Evolutionary conservation across 2,113 vertebrate species (phyloP).

Genomic region (Crotalus horridus): DNA sequence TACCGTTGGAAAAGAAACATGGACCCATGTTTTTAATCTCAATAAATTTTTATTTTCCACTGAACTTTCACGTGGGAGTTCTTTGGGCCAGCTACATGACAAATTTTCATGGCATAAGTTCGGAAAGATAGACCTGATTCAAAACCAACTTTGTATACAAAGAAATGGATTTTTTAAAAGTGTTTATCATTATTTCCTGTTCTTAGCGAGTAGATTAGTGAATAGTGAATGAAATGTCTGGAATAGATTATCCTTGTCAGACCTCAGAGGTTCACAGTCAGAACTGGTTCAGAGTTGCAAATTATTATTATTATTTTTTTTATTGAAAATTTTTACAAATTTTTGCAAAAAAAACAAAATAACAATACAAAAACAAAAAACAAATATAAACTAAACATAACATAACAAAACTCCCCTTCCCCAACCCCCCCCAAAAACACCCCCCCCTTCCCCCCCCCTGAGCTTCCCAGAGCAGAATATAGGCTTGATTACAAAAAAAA

Average conservation of each 20-base stretch:
- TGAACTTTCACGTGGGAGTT: not conserved
- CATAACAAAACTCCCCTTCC: no score
- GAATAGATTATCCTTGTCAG: not conserved
- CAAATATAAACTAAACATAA: no score
- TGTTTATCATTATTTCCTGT: not conserved
- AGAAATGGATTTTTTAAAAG: not conserved
- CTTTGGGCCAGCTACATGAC: no score
- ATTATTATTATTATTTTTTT: no score
- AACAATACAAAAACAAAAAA: no score
- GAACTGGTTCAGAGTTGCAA: not conserved
- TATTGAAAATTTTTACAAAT: no score
- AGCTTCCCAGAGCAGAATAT: no score
- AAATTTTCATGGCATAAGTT: not conserved
- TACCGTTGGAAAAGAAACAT: slow-evolving; percentile 20
- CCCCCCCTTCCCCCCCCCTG: no score
- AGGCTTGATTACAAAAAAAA: no score
- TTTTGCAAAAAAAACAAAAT: no score
- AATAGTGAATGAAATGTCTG: not conserved
- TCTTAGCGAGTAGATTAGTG: no score
- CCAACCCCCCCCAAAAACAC: no score
- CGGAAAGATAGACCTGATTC: not conserved
- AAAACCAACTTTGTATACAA: not conserved
- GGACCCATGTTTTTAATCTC: not conserved
- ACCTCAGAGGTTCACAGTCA: not conserved
- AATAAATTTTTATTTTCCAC: not conserved